Conservation (phyloP, 2,888 invertebrate species). For the Oscheius sp. region DNA sequence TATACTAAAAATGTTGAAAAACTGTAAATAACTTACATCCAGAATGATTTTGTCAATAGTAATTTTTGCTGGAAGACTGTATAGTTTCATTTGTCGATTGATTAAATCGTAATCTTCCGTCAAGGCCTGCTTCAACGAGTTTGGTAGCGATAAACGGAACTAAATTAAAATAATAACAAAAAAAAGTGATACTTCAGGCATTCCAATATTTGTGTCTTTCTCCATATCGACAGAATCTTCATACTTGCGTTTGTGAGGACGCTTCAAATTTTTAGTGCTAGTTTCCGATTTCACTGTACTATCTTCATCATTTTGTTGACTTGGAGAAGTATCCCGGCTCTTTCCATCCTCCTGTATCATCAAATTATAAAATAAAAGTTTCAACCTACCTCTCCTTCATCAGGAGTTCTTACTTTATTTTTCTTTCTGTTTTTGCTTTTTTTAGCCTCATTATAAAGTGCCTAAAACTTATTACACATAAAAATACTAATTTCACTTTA, state of each 20-base stretch:
- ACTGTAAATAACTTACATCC: slow-evolving; percentile 20
- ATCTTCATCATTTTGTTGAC: slow-evolving; percentile 8
- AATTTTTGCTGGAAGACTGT: slow-evolving; percentile 24
- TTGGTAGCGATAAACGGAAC: slow-evolving; percentile 24
- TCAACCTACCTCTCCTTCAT: not conserved
- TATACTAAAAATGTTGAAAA: not conserved
- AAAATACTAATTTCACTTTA: not conserved
- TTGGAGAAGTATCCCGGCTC: not conserved
- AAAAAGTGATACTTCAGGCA: not conserved
- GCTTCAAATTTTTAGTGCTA: not conserved
- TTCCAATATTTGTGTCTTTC: not conserved
- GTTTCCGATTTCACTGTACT: not conserved
- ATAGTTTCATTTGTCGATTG: slow-evolving; percentile 18
- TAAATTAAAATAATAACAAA: not conserved
- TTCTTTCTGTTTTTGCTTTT: not conserved
- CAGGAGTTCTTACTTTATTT: not conserved
- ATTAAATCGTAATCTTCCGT: slow-evolving; percentile 35
- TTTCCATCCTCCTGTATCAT: not conserved
- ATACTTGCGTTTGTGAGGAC: slow-evolving; percentile 1
- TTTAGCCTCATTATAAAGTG: not conserved
- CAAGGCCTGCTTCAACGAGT: slow-evolving; percentile 31
- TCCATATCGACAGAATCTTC: not conserved
- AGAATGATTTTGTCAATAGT: slow-evolving; percentile 32
- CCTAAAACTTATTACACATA: not conserved
- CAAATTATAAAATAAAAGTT: not conserved